Evolutionary conservation across 2,888 invertebrate species (phyloP).

Genomic region (Axea sp.): DNA sequence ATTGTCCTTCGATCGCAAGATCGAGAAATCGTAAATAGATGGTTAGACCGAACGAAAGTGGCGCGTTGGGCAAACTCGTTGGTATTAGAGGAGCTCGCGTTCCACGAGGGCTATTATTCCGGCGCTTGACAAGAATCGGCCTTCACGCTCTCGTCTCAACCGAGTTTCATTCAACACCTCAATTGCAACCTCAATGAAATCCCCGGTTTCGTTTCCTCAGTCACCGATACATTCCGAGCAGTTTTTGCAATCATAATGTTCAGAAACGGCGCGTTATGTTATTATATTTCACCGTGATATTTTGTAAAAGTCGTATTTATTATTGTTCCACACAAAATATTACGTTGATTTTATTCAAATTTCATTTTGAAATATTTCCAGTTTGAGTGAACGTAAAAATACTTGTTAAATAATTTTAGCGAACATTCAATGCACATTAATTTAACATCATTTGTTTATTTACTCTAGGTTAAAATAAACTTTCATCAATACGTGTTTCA

Average conservation of each 20-base stretch:
- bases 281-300: too few relatives aligned
- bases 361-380: too few relatives aligned
- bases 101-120: constrained; percentile 30
- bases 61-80: constrained; percentile 39
- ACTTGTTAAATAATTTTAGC: too few relatives aligned
- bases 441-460: too few relatives aligned
- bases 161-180: constrained; percentile 34
- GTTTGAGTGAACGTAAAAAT: too few relatives aligned
- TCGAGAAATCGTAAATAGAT: constrained; percentile 47
- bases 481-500: too few relatives aligned
- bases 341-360: too few relatives aligned
- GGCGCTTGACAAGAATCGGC: constrained; percentile 53
- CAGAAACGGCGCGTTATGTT: too few relatives aligned
- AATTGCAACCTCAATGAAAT: constrained; percentile 48
- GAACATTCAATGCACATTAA: too few relatives aligned
- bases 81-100: constrained; percentile 41
- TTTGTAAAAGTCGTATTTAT: too few relatives aligned
- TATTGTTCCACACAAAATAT: too few relatives aligned
- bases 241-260: constrained; percentile 33
- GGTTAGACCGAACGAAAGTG: constrained; percentile 51
- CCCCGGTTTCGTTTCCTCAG: constrained; percentile 12
- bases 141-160: constrained; percentile 51
- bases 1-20: constrained; percentile 53
- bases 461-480: too few relatives aligned
- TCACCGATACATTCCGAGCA: constrained; percentile 8